Conservation (phyloP, 2,797 vertebrate species). For the Liasis olivaceus region DNA sequence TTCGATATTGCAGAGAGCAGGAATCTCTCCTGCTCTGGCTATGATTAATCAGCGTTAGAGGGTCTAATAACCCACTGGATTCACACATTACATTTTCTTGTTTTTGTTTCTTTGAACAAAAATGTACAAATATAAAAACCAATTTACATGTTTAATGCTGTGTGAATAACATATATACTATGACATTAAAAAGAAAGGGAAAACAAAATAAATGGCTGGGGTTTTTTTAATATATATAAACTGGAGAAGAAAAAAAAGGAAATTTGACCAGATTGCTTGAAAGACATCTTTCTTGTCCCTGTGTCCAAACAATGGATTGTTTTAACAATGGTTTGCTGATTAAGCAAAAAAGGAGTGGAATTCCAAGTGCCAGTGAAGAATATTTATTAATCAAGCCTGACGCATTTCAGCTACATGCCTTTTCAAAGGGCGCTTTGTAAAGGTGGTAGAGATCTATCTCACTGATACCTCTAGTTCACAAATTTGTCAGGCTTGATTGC, state of each 20-base stretch:
- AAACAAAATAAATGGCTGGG: neutral
- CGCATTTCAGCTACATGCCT: neutral
- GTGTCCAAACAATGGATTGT: neutral
- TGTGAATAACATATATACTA: neutral
- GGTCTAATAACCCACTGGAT: neutral
- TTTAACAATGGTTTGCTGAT: neutral
- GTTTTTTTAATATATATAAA: no score
- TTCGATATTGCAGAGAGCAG: neutral
- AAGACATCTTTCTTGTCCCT: neutral
- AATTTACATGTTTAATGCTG: neutral
- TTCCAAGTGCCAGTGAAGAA: neutral
- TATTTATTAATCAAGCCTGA: neutral
- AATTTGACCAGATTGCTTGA: neutral
- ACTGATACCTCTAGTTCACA: neutral
- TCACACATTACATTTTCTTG: neutral
- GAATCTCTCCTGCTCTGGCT: neutral
- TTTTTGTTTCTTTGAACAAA: neutral
- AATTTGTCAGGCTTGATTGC: neutral
- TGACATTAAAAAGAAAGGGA: neutral
- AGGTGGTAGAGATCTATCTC: neutral
- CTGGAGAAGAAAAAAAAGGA: neutral
- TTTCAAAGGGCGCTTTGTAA: neutral
- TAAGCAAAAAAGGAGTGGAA: neutral
- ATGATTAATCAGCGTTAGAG: neutral
- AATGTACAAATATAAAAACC: neutral